These are phyloP conservation scores for Lordiphosa collinella DNA, from an alignment of 1,140 invertebrate genomes.

Conservation along the genomic window DNA sequence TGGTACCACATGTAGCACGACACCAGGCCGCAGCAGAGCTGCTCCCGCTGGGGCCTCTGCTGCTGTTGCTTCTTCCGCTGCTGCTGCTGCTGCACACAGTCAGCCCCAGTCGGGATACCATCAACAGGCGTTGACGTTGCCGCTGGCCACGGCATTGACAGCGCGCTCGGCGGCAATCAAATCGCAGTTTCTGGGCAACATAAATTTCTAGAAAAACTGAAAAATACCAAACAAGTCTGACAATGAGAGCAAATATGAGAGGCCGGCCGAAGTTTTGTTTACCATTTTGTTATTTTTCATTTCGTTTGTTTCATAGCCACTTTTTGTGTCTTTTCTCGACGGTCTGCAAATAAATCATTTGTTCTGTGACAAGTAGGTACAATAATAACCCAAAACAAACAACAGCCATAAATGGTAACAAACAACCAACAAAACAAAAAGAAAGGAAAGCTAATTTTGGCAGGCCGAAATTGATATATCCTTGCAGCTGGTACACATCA, in stretches of 20 bases:
- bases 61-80: constrained; percentile 37
- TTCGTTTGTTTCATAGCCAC: constrained; percentile 10
- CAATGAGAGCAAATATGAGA: constrained; percentile 17
- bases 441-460: constrained; percentile 14
- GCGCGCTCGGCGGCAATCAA: constrained; percentile 77
- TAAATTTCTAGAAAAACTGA: constrained; percentile 67
- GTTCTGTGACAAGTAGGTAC: constrained; percentile 67
- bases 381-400: constrained; percentile 32
- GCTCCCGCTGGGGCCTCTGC: constrained; percentile 25
- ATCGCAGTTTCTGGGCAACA: constrained; percentile 79
- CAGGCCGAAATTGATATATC: too few species aligned
- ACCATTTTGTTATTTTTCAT: constrained; percentile 9
- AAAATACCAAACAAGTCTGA: constrained; percentile 11
- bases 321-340: constrained; percentile 20
- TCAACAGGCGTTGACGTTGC: constrained; percentile 70
- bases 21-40: constrained; percentile 62
- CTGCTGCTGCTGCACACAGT: constrained; percentile 27
- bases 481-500: too few species aligned
- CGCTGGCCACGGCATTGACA: constrained; percentile 72
- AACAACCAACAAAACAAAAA: constrained; percentile 13
- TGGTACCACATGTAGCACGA: constrained; percentile 75
- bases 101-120: constrained; percentile 72
- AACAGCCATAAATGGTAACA: constrained; percentile 23
- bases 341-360: constrained; percentile 49
- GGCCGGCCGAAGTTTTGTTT: constrained; percentile 15